Percentiles rank a stretch among this genome's conserved stretches.
These are phyloP conservation scores for Chrysogorgia sp. DNA, from an alignment of 92 coral and sea anemone genomes.

Conservation along the genomic window DNA sequence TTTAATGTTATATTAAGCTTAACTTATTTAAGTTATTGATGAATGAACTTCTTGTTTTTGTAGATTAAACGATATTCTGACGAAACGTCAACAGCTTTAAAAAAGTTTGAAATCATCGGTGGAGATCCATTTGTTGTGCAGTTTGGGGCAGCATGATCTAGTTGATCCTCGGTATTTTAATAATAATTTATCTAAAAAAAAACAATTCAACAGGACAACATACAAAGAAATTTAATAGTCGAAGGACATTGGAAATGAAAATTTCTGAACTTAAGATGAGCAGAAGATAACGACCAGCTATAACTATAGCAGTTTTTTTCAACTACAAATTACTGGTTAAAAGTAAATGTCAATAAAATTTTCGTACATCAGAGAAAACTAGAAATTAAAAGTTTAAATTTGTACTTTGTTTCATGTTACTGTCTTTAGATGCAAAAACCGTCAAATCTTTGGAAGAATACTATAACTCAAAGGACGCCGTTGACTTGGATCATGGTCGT, in stretches of 20 bases:
- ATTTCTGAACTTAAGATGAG: neutral
- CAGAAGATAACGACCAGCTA: neutral
- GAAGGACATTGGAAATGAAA: neutral
- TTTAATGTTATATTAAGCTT: too few relatives aligned
- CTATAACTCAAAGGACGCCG: too few relatives aligned
- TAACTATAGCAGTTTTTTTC: neutral
- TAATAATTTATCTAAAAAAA: neutral
- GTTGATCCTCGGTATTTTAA: neutral
- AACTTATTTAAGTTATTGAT: neutral
- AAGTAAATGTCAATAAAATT: neutral
- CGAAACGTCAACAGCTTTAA: slow-evolving; percentile 78
- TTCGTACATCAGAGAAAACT: neutral
- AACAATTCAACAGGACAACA: neutral
- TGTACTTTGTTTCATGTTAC: neutral
- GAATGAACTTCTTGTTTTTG: neutral
- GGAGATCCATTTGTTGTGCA: slow-evolving; percentile 89
- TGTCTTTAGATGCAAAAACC: neutral
- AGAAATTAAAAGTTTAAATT: neutral
- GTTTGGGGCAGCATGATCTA: slow-evolving; percentile 85
- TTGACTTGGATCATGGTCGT: too few relatives aligned
- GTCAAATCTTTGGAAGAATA: too few relatives aligned
- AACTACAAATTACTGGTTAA: neutral
- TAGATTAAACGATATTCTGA: slow-evolving; percentile 81
- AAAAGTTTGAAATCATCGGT: slow-evolving; percentile 82
- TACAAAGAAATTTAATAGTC: neutral